Evolutionary conservation across 2,888 invertebrate species (phyloP).

Genomic region (Altica lythri): DNA sequence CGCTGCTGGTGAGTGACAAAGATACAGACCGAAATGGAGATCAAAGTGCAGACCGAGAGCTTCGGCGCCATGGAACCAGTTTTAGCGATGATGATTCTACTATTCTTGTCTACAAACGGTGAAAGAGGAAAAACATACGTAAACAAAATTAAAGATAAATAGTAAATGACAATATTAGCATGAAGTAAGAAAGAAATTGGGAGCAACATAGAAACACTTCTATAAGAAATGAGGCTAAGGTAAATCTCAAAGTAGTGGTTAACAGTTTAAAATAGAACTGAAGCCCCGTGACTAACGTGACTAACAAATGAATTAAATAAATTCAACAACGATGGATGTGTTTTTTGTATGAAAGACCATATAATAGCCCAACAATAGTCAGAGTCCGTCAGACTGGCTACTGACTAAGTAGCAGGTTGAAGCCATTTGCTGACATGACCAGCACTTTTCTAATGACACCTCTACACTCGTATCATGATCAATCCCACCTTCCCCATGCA

Average conservation of each 20-base stretch:
- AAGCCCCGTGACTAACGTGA: constrained; percentile 26
- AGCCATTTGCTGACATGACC: constrained; percentile 58
- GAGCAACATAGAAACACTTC: not conserved
- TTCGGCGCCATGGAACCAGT: no score
- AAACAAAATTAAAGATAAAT: no score
- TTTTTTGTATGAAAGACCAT: constrained; percentile 44
- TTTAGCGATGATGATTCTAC: no score
- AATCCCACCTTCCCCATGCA: constrained; percentile 48
- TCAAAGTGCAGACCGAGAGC: no score
- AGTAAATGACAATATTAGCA: no score
- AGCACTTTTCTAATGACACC: constrained; percentile 58
- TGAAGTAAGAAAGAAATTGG: no score
- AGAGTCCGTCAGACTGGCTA: constrained; percentile 56
- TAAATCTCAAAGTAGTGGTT: not conserved
- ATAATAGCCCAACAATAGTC: constrained; percentile 49
- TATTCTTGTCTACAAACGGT: no score
- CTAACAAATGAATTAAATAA: constrained; percentile 35
- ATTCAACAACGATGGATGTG: constrained; percentile 40
- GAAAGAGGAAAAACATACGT: no score
- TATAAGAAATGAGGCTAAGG: not conserved
- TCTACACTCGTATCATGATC: constrained; percentile 53
- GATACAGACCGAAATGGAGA: no score
- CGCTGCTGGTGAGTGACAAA: no score
- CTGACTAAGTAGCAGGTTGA: constrained; percentile 58
- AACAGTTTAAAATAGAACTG: not conserved